A percentile compares a stretch with the other conserved stretches of the same genome.
Evolutionary conservation across 2,113 vertebrate genomes (phyloP).

Genomic region (Neomonachus schauinslandi): DNA sequence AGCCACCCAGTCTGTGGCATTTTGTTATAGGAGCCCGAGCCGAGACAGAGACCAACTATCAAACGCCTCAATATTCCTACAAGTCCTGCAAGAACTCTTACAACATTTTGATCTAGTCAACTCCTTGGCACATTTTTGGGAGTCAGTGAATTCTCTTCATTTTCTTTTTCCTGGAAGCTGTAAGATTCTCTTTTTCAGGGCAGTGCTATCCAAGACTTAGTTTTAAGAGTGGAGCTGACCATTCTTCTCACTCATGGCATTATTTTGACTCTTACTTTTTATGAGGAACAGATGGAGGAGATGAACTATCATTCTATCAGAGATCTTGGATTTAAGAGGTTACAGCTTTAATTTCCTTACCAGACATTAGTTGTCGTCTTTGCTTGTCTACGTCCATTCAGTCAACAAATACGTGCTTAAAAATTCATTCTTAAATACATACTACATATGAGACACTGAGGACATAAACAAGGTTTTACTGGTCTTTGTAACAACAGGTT

Average conservation of each 20-base stretch:
- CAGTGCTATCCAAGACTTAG: neutral
- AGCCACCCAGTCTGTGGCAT: neutral
- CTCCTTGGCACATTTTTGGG: neutral
- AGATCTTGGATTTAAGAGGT: conserved; percentile 10
- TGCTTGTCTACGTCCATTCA: neutral
- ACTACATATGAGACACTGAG: neutral
- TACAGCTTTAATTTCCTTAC: neutral
- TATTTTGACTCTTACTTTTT: conserved; percentile 36
- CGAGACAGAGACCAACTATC: neutral
- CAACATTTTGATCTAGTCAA: neutral
- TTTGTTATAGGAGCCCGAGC: neutral
- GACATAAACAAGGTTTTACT: neutral
- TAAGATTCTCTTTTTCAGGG: neutral
- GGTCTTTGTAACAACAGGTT: neutral
- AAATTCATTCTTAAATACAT: neutral
- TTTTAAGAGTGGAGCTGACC: neutral
- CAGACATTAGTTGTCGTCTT: neutral
- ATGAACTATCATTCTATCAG: neutral
- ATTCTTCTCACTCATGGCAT: neutral
- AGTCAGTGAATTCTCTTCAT: neutral
- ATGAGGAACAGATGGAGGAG: conserved; percentile 4
- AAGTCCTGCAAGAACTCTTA: neutral
- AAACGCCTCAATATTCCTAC: neutral
- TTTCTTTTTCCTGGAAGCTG: conserved; percentile 2
- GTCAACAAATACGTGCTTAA: neutral